Base-by-base conservation (phyloP, 2,113 vertebrate genomes). In the Triplophysa siluroides region DNA sequence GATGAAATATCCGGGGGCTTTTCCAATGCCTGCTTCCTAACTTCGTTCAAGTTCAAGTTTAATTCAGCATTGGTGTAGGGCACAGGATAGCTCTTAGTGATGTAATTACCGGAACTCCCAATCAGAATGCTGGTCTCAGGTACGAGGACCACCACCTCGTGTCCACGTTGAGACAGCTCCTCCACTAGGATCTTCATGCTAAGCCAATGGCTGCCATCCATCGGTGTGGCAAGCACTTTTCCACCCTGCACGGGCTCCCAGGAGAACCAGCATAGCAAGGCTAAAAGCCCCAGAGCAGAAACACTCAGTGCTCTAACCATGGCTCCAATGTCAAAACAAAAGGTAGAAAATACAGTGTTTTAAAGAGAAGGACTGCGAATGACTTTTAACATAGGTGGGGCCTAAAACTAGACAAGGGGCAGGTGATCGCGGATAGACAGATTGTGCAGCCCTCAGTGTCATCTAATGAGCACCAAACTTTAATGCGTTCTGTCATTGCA, bases 151-250 rank as follows among this genome's bases (percentile, higher is more conserved):
- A 94, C 85, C 21, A 94, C 50, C 9, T 96, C 89, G 0, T 97
- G 94, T 2, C 95, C 95, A 50, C 80, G 92, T 0, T 8, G 66
- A 0, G 1, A 18, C 0, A 98, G 90, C 38, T 94, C 91, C 67
- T 94, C 89, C 66, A 96, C 91, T 60, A 96, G 85, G 0, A 81
- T 45, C n/a, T 50, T 83, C 94, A 96, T 93, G 87, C 93, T 96
- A 4, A 97, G 88, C 96, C 96, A 97, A 89, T 94, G 94, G 76
- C 96, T 97, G 19, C 95, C 93, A 5, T 89, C 93, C 88, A 95
- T 90, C 38, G 94, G 94, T 77, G 94, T 23, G 21, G 94, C 94
- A 67, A 95, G 87, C 3, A 95, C 81, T 52, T 94, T 94, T 3
- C 90, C 91, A 78, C 90, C 90, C 4, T 89, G 81, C 4, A 85